Conservation (phyloP, 2,888 invertebrate genomes). For the Kryphioiulus occultus region DNA sequence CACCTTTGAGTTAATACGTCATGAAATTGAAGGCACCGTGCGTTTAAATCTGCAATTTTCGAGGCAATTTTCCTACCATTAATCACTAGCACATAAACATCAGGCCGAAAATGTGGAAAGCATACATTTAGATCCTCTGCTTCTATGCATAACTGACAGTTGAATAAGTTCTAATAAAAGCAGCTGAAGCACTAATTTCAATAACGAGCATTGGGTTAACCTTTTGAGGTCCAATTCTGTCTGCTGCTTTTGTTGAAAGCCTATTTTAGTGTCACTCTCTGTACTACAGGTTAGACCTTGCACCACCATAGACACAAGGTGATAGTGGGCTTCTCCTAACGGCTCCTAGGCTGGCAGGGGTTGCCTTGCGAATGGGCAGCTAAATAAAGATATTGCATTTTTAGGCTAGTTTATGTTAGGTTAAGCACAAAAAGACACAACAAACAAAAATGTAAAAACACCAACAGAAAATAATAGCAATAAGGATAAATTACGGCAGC, state of each 20-base stretch:
- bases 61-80: neutral
- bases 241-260: neutral
- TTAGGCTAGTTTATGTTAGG: too few relatives aligned
- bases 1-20: neutral
- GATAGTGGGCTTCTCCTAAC: too few relatives aligned
- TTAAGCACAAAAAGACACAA: too few relatives aligned
- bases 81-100: neutral
- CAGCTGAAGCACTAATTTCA: neutral
- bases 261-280: neutral
- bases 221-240: neutral
- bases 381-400: too few relatives aligned
- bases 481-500: too few relatives aligned
- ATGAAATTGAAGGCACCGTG: neutral
- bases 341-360: too few relatives aligned
- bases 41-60: constrained; percentile 27
- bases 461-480: too few relatives aligned
- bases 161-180: neutral
- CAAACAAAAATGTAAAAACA: too few relatives aligned
- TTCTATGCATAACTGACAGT: neutral
- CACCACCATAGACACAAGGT: too few relatives aligned
- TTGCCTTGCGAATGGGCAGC: too few relatives aligned
- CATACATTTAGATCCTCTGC: neutral
- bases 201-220: neutral
- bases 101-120: neutral
- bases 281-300: too few relatives aligned